phyloP scores from a whole-genome alignment of 2,888 invertebrate species.

The Hypomecis punctinalis region DNA sequence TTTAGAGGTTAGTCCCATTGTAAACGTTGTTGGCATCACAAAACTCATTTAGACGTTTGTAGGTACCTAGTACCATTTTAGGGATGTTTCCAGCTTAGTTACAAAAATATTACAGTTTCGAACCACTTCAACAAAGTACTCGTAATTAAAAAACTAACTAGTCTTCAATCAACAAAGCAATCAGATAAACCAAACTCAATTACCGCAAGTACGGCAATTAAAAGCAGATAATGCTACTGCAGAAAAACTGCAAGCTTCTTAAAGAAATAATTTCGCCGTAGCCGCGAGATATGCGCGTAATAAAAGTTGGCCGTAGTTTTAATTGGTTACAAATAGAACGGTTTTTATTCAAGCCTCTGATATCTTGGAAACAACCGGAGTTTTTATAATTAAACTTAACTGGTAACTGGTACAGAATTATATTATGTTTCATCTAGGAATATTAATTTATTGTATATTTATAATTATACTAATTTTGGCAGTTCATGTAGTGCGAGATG shows the following conservation, averaged over 20 bases:
- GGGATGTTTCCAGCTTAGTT: no score
- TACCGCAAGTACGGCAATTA: constrained; percentile 3
- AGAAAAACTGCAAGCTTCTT: constrained; percentile 12
- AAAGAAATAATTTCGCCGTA: constrained; percentile 21
- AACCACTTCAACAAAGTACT: neutral
- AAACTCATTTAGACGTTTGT: no score
- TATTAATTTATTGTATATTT: no score
- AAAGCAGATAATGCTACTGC: constrained; percentile 6
- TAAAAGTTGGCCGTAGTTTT: constrained; percentile 30
- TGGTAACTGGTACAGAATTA: neutral
- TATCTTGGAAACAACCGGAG: constrained; percentile 12
- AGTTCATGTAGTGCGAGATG: no score
- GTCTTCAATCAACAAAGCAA: neutral
- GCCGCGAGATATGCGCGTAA: constrained; percentile 22
- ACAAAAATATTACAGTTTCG: no score
- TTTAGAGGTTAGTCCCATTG: no score
- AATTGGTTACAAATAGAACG: constrained; percentile 26
- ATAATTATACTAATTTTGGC: no score
- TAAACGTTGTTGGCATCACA: no score
- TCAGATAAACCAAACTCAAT: neutral
- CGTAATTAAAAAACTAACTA: neutral
- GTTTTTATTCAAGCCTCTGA: constrained; percentile 22
- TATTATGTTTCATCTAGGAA: neutral
- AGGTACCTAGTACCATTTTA: no score
- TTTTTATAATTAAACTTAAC: neutral